phyloP scores from a whole-genome alignment of 2,888 invertebrate genomes.

The Lymantria dispar region DNA sequence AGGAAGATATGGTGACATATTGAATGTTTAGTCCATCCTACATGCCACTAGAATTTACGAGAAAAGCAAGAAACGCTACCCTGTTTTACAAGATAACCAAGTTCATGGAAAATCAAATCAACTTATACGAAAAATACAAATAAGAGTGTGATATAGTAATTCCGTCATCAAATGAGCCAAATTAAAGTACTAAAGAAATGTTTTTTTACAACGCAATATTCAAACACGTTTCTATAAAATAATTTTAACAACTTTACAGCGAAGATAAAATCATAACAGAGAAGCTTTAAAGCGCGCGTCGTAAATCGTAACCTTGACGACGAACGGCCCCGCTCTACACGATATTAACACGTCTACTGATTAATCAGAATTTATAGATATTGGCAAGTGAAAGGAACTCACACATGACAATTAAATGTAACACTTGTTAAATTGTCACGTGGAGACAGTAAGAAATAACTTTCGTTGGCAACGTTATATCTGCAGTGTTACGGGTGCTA shows the following conservation, averaged over 20 bases:
- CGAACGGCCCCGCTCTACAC: constrained; percentile 36
- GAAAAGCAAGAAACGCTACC: too few species aligned
- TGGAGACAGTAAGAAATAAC: constrained; percentile 61
- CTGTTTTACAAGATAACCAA: too few species aligned
- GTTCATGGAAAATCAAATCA: too few species aligned
- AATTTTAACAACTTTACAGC: constrained; percentile 19
- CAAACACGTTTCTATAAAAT: constrained; percentile 19
- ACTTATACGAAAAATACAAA: too few species aligned
- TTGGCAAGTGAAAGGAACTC: constrained; percentile 61
- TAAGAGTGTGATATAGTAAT: too few species aligned
- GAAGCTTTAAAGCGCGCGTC: constrained; percentile 26
- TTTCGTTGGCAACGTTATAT: constrained; percentile 59
- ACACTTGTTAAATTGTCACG: constrained; percentile 65
- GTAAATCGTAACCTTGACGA: constrained; percentile 45
- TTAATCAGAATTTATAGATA: constrained; percentile 68
- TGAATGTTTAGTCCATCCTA: too few species aligned
- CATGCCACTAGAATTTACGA: too few species aligned
- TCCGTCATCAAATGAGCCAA: too few species aligned
- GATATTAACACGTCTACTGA: constrained; percentile 46
- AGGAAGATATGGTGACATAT: too few species aligned
- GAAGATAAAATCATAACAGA: constrained; percentile 35
- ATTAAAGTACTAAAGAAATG: constrained; percentile 6
- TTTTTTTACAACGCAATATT: constrained; percentile 16
- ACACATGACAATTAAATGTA: constrained; percentile 56
- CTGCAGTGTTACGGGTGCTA: constrained; percentile 36